Evolutionary conservation across 2,797 vertebrate species (phyloP).

Genomic region (Eospalax fontanierii): DNA sequence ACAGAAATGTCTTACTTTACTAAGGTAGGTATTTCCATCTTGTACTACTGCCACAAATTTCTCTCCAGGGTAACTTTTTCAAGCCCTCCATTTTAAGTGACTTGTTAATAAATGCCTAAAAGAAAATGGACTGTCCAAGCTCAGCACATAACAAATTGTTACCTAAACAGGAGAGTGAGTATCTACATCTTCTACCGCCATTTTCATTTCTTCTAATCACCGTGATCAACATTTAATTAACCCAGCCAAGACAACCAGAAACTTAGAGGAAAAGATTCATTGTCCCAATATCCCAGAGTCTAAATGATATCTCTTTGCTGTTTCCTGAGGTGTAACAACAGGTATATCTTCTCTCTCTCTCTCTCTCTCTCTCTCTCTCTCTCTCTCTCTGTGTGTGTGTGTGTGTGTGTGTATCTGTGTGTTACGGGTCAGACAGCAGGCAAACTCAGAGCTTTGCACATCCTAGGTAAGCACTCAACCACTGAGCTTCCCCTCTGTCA

Average conservation of each 20-base stretch:
- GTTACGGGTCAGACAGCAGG: too few species aligned
- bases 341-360: background rate
- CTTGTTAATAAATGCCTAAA: background rate
- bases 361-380: too few species aligned
- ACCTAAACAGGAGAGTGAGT: background rate
- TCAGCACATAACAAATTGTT: background rate
- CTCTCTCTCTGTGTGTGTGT: background rate
- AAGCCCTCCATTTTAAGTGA: constrained; percentile 22
- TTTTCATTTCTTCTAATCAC: background rate
- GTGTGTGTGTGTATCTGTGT: background rate
- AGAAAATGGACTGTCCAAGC: background rate
- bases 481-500: too few species aligned
- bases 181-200: background rate
- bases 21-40: background rate
- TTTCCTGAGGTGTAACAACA: background rate
- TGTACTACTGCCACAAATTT: background rate
- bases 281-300: background rate
- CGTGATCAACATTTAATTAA: constrained; percentile 29
- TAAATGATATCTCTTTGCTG: background rate
- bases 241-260: constrained; percentile 3
- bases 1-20: constrained; percentile 22
- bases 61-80: constrained; percentile 21
- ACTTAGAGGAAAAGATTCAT: background rate
- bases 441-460: background rate
- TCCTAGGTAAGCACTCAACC: background rate